Conservation (phyloP, 2,113 vertebrate species). For the Hemicordylus capensis region DNA sequence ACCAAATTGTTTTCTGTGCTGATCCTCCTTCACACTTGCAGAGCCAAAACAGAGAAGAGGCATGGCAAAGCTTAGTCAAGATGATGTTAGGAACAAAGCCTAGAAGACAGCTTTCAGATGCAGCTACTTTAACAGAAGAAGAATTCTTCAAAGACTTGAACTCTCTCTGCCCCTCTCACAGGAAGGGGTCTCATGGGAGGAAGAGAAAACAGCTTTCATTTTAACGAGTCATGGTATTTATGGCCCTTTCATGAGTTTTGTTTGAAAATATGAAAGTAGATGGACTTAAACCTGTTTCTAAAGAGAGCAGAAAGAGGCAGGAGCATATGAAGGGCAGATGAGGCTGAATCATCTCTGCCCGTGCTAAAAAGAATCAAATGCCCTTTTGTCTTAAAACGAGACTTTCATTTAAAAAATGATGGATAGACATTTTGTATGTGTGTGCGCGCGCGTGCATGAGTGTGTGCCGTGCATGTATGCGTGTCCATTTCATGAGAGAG, state of each 20-base stretch:
- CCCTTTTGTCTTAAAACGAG: constrained; percentile 64
- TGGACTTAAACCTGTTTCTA: constrained; percentile 69
- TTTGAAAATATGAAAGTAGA: constrained; percentile 75
- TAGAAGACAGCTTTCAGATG: constrained; percentile 67
- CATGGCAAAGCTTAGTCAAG: constrained; percentile 67
- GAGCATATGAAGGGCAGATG: constrained; percentile 60
- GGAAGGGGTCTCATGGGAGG: constrained; percentile 67
- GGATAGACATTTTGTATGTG: constrained; percentile 38
- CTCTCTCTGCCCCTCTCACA: constrained; percentile 66
- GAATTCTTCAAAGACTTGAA: constrained; percentile 74
- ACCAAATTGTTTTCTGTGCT: constrained; percentile 59
- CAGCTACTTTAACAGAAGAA: constrained; percentile 65
- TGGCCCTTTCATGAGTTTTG: constrained; percentile 71
- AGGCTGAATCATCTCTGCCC: constrained; percentile 58
- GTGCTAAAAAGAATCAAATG: constrained; percentile 57
- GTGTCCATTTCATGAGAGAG: not conserved
- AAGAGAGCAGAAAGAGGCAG: constrained; percentile 49
- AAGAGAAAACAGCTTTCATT: constrained; percentile 75
- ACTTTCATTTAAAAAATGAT: constrained; percentile 46
- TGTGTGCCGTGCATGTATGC: no score
- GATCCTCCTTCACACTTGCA: constrained; percentile 65
- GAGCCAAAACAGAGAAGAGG: constrained; percentile 53
- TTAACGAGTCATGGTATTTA: constrained; percentile 74
- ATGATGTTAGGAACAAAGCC: constrained; percentile 67
- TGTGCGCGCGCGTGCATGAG: no score